Evolutionary conservation across 2,113 vertebrate genomes (phyloP).

Genomic region (Stegastes partitus): DNA sequence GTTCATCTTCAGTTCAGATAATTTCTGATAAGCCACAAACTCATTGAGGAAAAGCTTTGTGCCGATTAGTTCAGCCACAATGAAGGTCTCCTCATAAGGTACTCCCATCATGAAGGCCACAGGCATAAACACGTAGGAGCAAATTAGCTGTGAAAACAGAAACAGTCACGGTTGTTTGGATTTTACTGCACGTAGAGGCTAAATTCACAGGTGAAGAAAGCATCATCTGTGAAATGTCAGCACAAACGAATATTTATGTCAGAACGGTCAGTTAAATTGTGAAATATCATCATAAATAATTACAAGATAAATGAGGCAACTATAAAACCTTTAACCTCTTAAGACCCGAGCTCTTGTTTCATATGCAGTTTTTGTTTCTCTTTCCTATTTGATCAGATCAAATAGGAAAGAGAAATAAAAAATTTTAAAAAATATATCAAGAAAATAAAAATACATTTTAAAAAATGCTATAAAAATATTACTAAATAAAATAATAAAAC

Average conservation of each 20-base stretch:
- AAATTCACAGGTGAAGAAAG: background rate
- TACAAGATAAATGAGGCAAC: background rate
- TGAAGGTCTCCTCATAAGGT: conserved; percentile 87
- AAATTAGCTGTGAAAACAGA: conserved; percentile 86
- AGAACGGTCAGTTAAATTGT: background rate
- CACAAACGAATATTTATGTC: too few species aligned
- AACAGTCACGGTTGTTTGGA: background rate
- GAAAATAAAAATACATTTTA: too few species aligned
- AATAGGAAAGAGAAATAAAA: too few species aligned
- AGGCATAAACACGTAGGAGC: conserved; percentile 94
- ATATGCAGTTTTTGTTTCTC: too few species aligned
- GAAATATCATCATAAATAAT: background rate
- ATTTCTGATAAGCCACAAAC: conserved; percentile 92
- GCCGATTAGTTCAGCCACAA: conserved; percentile 92
- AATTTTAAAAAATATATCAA: too few species aligned
- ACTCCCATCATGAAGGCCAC: conserved; percentile 95
- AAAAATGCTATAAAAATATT: too few species aligned
- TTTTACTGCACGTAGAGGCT: background rate
- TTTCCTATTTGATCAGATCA: too few species aligned
- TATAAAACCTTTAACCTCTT: too few species aligned
- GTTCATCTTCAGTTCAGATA: conserved; percentile 86
- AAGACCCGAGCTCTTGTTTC: too few species aligned
- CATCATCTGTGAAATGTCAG: background rate
- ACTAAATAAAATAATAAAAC: too few species aligned
- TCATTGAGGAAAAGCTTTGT: conserved; percentile 96